Evolutionary conservation across 2,113 vertebrate species (phyloP).

Genomic region (Gobio gobio): DNA sequence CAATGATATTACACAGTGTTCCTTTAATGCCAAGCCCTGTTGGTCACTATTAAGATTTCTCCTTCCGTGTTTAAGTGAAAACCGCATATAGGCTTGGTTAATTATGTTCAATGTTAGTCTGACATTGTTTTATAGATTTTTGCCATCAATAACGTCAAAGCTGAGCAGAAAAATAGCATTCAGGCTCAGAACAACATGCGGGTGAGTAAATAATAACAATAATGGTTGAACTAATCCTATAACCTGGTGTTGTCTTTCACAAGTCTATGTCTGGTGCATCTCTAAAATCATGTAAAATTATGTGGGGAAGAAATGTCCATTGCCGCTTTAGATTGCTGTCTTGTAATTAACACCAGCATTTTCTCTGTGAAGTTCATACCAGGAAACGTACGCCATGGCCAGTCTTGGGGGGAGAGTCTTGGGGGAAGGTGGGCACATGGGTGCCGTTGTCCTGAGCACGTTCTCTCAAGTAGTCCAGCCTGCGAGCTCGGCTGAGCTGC

Average conservation of each 20-base stretch:
- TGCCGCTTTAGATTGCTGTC: neutral
- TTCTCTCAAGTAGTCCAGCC: constrained; percentile 79
- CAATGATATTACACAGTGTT: too few species aligned
- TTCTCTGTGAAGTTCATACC: constrained; percentile 74
- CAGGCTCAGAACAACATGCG: neutral
- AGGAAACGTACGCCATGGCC: constrained; percentile 84
- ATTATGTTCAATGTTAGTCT: neutral
- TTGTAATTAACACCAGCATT: neutral
- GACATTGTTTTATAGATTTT: neutral
- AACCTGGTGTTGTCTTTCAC: neutral
- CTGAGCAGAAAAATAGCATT: neutral
- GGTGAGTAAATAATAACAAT: neutral
- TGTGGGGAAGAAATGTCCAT: too few species aligned
- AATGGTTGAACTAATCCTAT: neutral
- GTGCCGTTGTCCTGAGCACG: constrained; percentile 74
- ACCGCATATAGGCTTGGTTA: neutral
- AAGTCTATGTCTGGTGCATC: neutral
- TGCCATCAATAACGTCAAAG: neutral
- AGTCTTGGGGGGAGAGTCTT: constrained; percentile 70
- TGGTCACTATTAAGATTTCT: neutral
- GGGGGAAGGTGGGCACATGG: constrained; percentile 67
- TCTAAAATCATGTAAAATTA: neutral
- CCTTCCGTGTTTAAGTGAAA: neutral
- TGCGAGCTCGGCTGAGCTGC: constrained; percentile 80
- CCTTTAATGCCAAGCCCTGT: too few species aligned